phyloP scores from a whole-genome alignment of 1,140 invertebrate genomes.

The Caenorhabditis latens region DNA sequence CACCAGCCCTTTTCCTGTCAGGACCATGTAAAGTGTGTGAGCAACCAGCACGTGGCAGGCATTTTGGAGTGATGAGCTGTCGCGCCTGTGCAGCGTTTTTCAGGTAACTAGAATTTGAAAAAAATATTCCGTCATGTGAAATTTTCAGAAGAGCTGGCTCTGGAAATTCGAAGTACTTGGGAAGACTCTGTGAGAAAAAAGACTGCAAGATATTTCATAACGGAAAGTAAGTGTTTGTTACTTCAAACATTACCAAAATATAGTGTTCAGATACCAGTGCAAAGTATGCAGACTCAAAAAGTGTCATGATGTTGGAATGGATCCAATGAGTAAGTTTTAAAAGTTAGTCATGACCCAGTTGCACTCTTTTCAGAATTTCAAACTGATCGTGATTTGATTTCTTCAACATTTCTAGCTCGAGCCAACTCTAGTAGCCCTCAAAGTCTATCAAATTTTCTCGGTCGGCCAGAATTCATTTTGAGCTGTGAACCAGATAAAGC shows the following conservation, averaged over 20 bases:
- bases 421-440: neutral
- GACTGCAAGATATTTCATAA: neutral
- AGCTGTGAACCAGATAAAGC: neutral
- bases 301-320: conserved; percentile 55
- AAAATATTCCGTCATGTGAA: no score
- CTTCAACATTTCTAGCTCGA: neutral
- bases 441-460: neutral
- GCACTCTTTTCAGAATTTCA: neutral
- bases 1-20: neutral
- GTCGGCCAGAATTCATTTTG: conserved; percentile 6
- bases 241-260: no score
- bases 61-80: conserved; percentile 3
- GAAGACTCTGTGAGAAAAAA: neutral
- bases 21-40: conserved; percentile 3
- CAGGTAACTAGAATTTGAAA: neutral
- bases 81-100: conserved; percentile 9
- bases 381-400: neutral
- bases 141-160: neutral
- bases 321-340: neutral
- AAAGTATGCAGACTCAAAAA: conserved; percentile 26
- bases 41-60: neutral
- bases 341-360: no score
- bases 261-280: no score
- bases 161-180: neutral
- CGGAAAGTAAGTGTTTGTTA: neutral